These are phyloP conservation scores for Craniophora ligustri DNA, from an alignment of 2,888 invertebrate species.

Conservation along the genomic window DNA sequence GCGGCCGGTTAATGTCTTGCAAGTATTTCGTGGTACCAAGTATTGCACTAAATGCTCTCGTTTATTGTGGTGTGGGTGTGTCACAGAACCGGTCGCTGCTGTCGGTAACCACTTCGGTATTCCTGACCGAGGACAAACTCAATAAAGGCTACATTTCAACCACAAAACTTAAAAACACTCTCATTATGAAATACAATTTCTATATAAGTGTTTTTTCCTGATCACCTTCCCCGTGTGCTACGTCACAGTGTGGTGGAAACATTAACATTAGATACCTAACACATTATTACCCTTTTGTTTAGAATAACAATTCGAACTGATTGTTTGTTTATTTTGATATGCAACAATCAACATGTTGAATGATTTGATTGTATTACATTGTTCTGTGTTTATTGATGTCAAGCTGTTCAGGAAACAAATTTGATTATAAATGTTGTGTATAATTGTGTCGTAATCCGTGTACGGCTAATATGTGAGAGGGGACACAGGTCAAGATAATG, in stretches of 20 bases:
- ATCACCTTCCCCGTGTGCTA: neutral
- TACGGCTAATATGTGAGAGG: conserved; percentile 6
- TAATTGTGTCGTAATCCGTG: conserved; percentile 2
- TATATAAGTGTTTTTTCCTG: neutral
- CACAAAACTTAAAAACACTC: neutral
- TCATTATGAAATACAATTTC: too few relatives aligned
- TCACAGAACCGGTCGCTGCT: conserved; percentile 47
- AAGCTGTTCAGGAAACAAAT: conserved; percentile 22
- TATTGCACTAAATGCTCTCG: conserved; percentile 28
- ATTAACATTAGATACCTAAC: conserved; percentile 3
- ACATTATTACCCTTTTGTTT: conserved; percentile 28
- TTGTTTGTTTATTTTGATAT: conserved; percentile 21
- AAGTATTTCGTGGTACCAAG: conserved; percentile 24
- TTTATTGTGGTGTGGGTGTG: conserved; percentile 50
- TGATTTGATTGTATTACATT: conserved; percentile 29
- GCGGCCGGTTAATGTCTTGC: conserved; percentile 1
- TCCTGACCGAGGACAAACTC: conserved; percentile 47
- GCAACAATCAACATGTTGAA: conserved; percentile 29
- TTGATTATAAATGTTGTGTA: conserved; percentile 1
- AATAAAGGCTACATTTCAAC: conserved; percentile 2
- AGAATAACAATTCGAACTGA: conserved; percentile 12
- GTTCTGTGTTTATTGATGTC: conserved; percentile 6
- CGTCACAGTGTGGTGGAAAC: conserved; percentile 8
- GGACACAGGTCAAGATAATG: conserved; percentile 5
- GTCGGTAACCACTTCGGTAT: conserved; percentile 33